Evolutionary conservation across 2,113 vertebrate genomes (phyloP).

Genomic region (Stigmatopora argus): DNA sequence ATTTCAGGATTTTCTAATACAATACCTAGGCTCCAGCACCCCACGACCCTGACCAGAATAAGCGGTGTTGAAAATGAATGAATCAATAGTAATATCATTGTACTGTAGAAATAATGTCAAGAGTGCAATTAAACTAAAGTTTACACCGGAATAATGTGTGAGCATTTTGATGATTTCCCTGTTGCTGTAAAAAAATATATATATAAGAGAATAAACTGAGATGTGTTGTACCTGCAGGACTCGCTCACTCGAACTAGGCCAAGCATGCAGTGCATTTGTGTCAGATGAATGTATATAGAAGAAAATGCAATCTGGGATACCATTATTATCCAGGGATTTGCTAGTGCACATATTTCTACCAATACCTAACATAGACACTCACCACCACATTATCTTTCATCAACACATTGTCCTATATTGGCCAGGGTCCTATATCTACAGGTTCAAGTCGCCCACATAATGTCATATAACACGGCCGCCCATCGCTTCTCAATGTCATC

Average conservation of each 20-base stretch:
- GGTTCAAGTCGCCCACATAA: constrained; percentile 50
- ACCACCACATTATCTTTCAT: neutral
- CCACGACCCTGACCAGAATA: no score
- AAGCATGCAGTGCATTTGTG: neutral
- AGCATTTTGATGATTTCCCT: constrained; percentile 4
- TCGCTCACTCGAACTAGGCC: constrained; percentile 17
- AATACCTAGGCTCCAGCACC: no score
- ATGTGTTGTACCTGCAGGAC: constrained; percentile 16
- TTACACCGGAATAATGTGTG: neutral
- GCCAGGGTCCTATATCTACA: constrained; percentile 24
- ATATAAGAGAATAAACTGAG: constrained; percentile 4
- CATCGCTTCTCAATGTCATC: constrained; percentile 46
- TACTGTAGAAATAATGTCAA: neutral
- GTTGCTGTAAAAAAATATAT: neutral
- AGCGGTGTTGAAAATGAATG: no score
- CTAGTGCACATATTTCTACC: neutral
- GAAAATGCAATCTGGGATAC: constrained; percentile 12
- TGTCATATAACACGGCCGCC: constrained; percentile 47
- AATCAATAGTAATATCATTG: no score
- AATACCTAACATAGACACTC: neutral
- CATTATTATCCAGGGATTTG: constrained; percentile 8
- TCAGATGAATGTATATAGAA: neutral
- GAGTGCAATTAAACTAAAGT: neutral
- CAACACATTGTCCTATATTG: constrained; percentile 14
- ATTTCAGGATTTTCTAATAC: neutral